Evolutionary conservation across 2,888 invertebrate species (phyloP).

Genomic region (Latrodectus elegans): DNA sequence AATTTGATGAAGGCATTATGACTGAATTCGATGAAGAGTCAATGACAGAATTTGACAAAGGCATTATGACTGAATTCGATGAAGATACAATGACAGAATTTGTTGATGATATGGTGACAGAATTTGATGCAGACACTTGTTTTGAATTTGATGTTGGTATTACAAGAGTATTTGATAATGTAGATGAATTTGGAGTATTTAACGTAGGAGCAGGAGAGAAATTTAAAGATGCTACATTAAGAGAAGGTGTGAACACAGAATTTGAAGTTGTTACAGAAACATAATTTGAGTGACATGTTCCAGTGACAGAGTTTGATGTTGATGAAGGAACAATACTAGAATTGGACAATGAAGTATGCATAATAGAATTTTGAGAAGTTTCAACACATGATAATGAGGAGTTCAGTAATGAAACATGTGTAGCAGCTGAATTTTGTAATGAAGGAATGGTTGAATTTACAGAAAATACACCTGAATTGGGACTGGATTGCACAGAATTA

Average conservation of each 20-base stretch:
- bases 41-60: neutral
- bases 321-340: constrained; percentile 13
- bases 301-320: neutral
- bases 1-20: neutral
- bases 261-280: too few species aligned
- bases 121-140: neutral
- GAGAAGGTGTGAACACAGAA: too few species aligned
- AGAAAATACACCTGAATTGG: constrained; percentile 22
- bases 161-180: too few species aligned
- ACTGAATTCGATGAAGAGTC: neutral
- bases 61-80: neutral
- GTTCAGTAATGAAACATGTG: constrained; percentile 2
- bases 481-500: constrained; percentile 48
- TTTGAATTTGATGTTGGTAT: too few species aligned
- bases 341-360: constrained; percentile 10
- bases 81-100: neutral
- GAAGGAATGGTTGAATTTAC: constrained; percentile 18
- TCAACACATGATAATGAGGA: neutral
- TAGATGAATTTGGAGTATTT: neutral
- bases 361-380: constrained; percentile 41
- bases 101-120: constrained; percentile 9
- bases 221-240: neutral
- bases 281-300: neutral
- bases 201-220: neutral
- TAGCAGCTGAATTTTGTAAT: constrained; percentile 15